Evolutionary conservation across 2,888 invertebrate genomes (phyloP).

Genomic region (Mimas tiliae): DNA sequence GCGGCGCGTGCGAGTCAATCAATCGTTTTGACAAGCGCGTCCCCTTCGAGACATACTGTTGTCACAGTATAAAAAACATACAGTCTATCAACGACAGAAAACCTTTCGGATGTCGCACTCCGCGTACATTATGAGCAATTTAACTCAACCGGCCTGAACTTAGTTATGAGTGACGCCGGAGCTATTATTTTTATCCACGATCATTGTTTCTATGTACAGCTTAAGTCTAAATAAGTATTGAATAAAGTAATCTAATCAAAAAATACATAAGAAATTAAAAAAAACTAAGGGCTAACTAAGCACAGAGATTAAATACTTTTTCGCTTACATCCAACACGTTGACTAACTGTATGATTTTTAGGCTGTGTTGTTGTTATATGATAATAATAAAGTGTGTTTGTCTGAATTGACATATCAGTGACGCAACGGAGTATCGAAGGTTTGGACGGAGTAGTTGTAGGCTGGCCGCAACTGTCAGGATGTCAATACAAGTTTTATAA

Average conservation of each 20-base stretch:
- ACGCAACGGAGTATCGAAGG: not conserved
- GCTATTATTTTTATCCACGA: too few relatives aligned
- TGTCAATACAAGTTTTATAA: conserved; percentile 1
- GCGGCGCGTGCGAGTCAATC: conserved; percentile 19
- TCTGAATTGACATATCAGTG: conserved; percentile 6
- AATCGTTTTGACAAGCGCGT: conserved; percentile 18
- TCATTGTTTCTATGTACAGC: too few relatives aligned
- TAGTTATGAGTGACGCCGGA: too few relatives aligned
- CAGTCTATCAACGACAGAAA: too few relatives aligned
- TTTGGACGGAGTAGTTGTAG: not conserved
- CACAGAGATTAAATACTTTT: too few relatives aligned
- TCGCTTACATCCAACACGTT: not conserved
- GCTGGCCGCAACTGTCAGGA: not conserved
- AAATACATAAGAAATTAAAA: too few relatives aligned
- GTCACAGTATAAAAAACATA: not conserved
- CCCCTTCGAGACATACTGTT: not conserved
- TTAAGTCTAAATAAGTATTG: too few relatives aligned
- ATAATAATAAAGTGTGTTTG: conserved; percentile 2
- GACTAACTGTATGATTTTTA: not conserved
- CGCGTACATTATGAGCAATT: too few relatives aligned
- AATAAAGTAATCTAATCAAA: too few relatives aligned
- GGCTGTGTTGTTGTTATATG: not conserved
- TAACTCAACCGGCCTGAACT: too few relatives aligned
- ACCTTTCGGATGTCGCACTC: too few relatives aligned
- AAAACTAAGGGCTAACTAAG: too few relatives aligned